Conservation (phyloP, 2,888 invertebrate genomes). For the Nomada goodeniana region DNA sequence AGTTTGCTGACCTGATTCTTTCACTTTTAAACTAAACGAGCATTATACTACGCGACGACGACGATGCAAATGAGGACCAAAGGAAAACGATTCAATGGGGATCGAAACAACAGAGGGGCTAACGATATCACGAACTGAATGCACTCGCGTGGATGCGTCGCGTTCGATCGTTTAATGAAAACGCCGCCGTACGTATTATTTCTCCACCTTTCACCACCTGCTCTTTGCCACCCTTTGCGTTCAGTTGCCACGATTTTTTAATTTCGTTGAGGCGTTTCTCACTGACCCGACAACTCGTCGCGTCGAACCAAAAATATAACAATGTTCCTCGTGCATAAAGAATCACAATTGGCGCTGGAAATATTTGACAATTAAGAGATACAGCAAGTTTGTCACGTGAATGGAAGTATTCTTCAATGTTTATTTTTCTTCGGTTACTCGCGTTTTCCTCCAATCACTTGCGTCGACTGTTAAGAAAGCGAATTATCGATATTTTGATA, state of each 20-base stretch:
- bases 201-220: neutral
- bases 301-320: slow-evolving; percentile 3
- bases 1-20: neutral
- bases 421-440: no score
- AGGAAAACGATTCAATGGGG: neutral
- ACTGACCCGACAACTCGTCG: neutral
- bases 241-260: slow-evolving; percentile 18
- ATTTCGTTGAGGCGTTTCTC: slow-evolving; percentile 18
- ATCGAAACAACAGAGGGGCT: neutral
- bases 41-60: neutral
- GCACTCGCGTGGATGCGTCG: neutral
- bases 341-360: neutral
- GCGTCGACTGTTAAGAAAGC: no score
- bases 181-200: slow-evolving; percentile 36
- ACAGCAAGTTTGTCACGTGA: no score
- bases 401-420: no score
- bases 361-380: neutral
- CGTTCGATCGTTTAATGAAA: slow-evolving; percentile 59
- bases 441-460: no score
- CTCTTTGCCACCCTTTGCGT: neutral
- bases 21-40: slow-evolving; percentile 3
- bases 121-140: slow-evolving; percentile 42
- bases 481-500: no score
- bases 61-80: slow-evolving; percentile 18
- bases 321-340: slow-evolving; percentile 29